A percentile compares a stretch with the other conserved stretches of the same genome.
phyloP scores from a whole-genome alignment of 2,888 invertebrate genomes.

The Tetragonula carbonaria region DNA sequence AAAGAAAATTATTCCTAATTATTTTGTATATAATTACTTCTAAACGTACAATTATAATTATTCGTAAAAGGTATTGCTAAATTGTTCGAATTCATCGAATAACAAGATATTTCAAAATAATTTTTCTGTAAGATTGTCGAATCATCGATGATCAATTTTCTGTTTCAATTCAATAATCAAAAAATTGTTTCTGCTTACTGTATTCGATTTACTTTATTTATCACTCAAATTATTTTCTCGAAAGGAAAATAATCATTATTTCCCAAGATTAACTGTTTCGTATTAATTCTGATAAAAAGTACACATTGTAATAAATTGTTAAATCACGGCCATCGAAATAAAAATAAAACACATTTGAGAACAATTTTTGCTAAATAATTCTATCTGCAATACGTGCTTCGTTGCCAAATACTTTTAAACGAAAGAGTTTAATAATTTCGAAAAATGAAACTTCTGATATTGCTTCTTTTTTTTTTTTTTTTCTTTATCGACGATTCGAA shows the following conservation, averaged over 20 bases:
- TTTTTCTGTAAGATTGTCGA: too few relatives aligned
- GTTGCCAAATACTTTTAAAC: not conserved
- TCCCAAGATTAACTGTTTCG: not conserved
- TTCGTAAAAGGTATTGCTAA: too few relatives aligned
- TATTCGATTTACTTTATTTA: not conserved
- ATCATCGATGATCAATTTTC: too few relatives aligned
- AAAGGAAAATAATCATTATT: not conserved
- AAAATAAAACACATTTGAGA: not conserved
- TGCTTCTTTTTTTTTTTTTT: not conserved
- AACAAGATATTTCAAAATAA: too few relatives aligned
- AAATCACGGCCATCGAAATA: not conserved
- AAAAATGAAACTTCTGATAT: not conserved
- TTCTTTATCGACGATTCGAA: not conserved
- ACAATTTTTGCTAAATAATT: conserved; percentile 1
- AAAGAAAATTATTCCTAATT: too few relatives aligned
- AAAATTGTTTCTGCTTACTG: not conserved
- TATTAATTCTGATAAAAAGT: not conserved
- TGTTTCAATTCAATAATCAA: too few relatives aligned
- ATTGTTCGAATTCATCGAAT: too few relatives aligned
- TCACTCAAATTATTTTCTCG: not conserved
- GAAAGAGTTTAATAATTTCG: not conserved
- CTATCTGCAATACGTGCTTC: not conserved
- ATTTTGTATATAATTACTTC: too few relatives aligned
- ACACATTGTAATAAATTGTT: not conserved
- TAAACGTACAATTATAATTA: too few relatives aligned